A percentile compares a stretch with the other conserved stretches of the same genome.
Evolutionary conservation across 2,113 vertebrate genomes (phyloP).

Genomic region (Pholis gunnellus): DNA sequence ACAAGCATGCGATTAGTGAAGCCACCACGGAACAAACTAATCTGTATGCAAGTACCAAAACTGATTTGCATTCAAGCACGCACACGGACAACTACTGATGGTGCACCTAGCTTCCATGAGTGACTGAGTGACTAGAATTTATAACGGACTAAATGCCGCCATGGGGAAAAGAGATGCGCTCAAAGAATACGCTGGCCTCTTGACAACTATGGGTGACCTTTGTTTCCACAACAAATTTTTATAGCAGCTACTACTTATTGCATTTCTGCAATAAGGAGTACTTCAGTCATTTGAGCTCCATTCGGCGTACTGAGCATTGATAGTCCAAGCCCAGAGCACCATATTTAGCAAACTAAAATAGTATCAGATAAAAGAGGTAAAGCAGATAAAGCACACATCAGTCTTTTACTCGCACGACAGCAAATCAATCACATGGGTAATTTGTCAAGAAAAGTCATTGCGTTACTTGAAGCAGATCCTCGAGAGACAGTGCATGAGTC

Average conservation of each 20-base stretch:
- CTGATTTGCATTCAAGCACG: slow-evolving; percentile 23
- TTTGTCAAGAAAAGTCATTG: background rate
- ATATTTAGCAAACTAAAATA: slow-evolving; percentile 13
- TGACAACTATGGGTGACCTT: background rate
- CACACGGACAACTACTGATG: slow-evolving; percentile 2
- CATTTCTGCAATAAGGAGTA: background rate
- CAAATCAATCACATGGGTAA: slow-evolving; percentile 23
- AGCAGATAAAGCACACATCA: slow-evolving; percentile 3
- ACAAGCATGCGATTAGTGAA: slow-evolving; percentile 16
- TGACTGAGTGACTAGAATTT: background rate
- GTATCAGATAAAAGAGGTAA: background rate
- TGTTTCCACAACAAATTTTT: background rate
- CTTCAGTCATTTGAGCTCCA: background rate
- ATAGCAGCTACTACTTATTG: background rate
- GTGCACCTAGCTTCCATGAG: background rate
- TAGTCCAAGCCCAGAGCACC: background rate
- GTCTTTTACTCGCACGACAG: background rate
- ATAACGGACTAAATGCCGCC: background rate
- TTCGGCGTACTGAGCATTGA: background rate
- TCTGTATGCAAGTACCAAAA: slow-evolving; percentile 17
- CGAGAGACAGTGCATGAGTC: background rate
- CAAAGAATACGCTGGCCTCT: background rate
- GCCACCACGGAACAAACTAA: slow-evolving; percentile 10
- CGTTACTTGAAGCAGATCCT: background rate
- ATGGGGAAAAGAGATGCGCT: too few species aligned